These are phyloP conservation scores for Holothuria glaberrima DNA, from an alignment of 35 echinoderm and acorn worm genomes.

Conservation along the genomic window DNA sequence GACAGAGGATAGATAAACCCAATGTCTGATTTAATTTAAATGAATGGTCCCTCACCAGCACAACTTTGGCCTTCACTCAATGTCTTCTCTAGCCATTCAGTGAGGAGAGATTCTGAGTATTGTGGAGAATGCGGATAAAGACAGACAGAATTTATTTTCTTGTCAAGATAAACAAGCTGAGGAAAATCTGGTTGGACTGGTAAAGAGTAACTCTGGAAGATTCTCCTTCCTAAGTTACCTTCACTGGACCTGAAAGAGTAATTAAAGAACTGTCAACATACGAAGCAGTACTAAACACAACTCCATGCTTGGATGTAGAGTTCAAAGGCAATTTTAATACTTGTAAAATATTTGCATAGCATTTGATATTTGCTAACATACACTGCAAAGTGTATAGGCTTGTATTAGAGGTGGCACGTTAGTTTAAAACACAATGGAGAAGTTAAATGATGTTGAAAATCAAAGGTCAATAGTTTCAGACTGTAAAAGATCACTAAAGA, in stretches of 20 bases:
- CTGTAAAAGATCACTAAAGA: too few species aligned
- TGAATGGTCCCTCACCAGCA: neutral
- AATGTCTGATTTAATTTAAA: too few species aligned
- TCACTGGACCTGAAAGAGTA: neutral
- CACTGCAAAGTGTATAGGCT: neutral
- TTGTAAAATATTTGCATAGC: too few species aligned
- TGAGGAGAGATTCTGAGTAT: conserved; percentile 37
- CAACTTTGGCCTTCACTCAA: neutral
- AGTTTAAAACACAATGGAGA: neutral
- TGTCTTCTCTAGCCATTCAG: conserved; percentile 29
- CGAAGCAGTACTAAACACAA: neutral
- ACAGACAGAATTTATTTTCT: conserved; percentile 17
- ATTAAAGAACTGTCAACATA: neutral
- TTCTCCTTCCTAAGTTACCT: conserved; percentile 29
- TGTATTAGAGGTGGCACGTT: neutral
- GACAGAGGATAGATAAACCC: too few species aligned
- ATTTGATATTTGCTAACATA: too few species aligned
- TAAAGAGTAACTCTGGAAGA: conserved; percentile 16
- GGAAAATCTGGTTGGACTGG: conserved; percentile 2
- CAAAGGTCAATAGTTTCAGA: too few species aligned
- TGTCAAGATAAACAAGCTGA: conserved; percentile 26
- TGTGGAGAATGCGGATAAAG: conserved; percentile 20
- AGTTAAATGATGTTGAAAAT: too few species aligned
- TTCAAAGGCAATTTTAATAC: neutral
- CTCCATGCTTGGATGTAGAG: neutral